phyloP scores from a whole-genome alignment of 2,113 vertebrate species.

The Odontesthes bonariensis region DNA sequence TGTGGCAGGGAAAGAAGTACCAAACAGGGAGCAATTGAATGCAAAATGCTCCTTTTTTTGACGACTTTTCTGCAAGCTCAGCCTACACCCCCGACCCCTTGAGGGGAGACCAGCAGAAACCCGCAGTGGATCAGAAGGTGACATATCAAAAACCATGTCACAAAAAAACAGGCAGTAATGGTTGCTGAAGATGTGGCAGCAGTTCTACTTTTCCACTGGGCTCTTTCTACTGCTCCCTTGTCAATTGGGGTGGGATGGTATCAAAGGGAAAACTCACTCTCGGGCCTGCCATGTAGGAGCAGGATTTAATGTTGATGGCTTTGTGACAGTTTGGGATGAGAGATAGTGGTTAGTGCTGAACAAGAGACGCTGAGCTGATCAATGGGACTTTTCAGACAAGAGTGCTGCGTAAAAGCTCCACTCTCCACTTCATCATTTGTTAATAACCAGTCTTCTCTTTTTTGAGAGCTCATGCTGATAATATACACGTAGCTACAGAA shows the following conservation, averaged over 20 bases:
- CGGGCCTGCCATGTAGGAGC: constrained; percentile 67
- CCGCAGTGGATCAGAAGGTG: constrained; percentile 78
- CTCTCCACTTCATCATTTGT: constrained; percentile 48
- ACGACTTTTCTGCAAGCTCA: constrained; percentile 73
- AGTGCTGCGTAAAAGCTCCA: constrained; percentile 47
- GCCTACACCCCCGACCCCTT: constrained; percentile 69
- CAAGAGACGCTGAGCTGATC: constrained; percentile 72
- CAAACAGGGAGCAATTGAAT: constrained; percentile 79
- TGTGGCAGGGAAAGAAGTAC: constrained; percentile 58
- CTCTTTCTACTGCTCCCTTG: constrained; percentile 70
- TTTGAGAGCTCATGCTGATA: constrained; percentile 13
- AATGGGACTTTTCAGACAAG: constrained; percentile 72
- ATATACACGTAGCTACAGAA: constrained; percentile 1
- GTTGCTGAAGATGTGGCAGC: constrained; percentile 78
- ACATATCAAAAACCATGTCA: constrained; percentile 78
- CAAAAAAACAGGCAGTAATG: constrained; percentile 76
- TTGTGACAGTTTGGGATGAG: constrained; percentile 78
- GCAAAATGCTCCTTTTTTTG: constrained; percentile 77
- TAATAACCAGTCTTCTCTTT: constrained; percentile 55
- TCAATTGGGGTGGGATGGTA: constrained; percentile 72
- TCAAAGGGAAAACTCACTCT: constrained; percentile 74
- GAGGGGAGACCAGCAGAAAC: constrained; percentile 75
- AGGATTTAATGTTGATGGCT: constrained; percentile 78
- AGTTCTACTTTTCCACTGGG: constrained; percentile 73
- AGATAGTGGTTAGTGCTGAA: constrained; percentile 78